Evolutionary conservation across 2,797 vertebrate genomes (phyloP), one percentile per base, ranked within the genome.

Genomic region (Poeciliopsis gracilis): DNA sequence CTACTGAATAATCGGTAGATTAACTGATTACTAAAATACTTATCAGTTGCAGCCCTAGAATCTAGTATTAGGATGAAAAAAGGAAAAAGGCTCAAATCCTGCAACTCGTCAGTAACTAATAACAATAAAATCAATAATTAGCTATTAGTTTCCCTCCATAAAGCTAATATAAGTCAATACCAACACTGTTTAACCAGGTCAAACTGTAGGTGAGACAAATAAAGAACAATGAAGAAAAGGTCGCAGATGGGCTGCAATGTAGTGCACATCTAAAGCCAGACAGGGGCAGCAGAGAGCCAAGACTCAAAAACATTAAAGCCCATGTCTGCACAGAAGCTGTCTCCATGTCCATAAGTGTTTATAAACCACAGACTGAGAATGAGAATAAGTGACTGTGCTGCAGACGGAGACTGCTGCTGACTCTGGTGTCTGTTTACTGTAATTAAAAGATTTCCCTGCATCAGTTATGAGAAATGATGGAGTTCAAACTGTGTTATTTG

Each of bases 281-380:
- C 41, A 69, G 90, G 72, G 92, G 94, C 89, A 93, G 90, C 90
- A 95, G 82, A 93, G 86, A 82, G 72, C 85, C 77, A 81, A 33
- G 25, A 41, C 16, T 23, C 2, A 3, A 41, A 46, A n/a, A 78
- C 53, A 73, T 25, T 46, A 28, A 30, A 12, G 30, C 7, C 36
- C 25, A 1, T 33, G 0, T 28, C 28, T 11, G 12, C 12, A 53
- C 25, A 33, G 25, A 41, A 16, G 9, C 33, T 20, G 16, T 38
- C 33, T 41, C 20, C 36, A 38, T 41, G 11, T 41, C 33, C 66
- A 12, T 23, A 67, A 67, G 20, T 7, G 18, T 36, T 38, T 66
- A 25, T 23, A 11, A 38, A 38, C 20, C 33, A 5, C 3, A 49
- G 33, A 55, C 36, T 53, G 15, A 71, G 36, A 61, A 9, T 13